Evolutionary conservation across 2,797 vertebrate genomes (phyloP), one percentile per base, ranked within the genome.

Genomic region (Fistularia tabacaria): DNA sequence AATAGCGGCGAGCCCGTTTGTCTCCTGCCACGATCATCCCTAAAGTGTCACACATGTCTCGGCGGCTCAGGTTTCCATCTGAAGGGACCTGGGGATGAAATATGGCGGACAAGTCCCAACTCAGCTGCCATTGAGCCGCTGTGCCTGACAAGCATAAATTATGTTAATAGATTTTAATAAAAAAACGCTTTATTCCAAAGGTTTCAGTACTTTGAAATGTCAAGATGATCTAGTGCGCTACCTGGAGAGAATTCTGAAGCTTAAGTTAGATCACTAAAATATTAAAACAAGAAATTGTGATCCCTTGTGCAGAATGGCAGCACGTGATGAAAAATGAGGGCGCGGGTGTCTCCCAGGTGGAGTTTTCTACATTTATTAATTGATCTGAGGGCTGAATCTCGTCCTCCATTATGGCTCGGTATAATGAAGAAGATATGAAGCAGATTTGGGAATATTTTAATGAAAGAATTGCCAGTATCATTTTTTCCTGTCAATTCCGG

Each of bases 111-210:
- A 44, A 63, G 62, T 69, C 48, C 57, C 57, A 52, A 60, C 66
- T 71, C 68, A 56, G 62, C 79, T 85, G 69, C 69, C 65, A 79
- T 74, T 59, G 63, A 77, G 74, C 74, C 73, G 65, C 69, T 54
- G 59, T 42, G 68, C 72, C 76, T 88, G 89, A 89, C 86, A 89
- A 85, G 86, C 85, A 89, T 90, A 90, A 90, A 89, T 90, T 88
- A 90, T 88, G 82, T 86, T 90, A 90, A 90, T 88, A 87, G 87
- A 88, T 85, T 82, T 84, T 82, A 87, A 87, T 89, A 90, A 90
- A 91, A 25, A 89, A 88, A 88, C 88, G 88, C 88, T 91, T 91
- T 88, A 90, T 86, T 88, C 81, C 87, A 90, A 86, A 89, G 85
- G 88, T 89, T 87, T 86, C 74, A 84, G 83, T 88, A 89, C 84